These are phyloP conservation scores for Paracentrotus lividus DNA, from an alignment of 53 echinoderm and acorn worm species.

Conservation along the genomic window DNA sequence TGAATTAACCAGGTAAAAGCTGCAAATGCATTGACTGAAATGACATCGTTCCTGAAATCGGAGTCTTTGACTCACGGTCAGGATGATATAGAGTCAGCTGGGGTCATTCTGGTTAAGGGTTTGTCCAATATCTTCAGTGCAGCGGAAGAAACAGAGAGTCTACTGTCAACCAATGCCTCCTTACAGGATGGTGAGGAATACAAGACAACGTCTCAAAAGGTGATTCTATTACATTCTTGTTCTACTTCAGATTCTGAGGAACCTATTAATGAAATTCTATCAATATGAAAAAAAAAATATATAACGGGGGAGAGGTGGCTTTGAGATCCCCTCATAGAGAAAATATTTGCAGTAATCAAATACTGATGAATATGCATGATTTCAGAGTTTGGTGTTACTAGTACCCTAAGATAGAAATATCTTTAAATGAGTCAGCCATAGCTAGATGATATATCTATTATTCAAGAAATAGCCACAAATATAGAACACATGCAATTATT, in stretches of 20 bases:
- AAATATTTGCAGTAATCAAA: too few relatives aligned
- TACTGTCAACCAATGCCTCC: neutral
- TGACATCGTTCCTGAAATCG: conserved; percentile 82
- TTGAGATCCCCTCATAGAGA: too few relatives aligned
- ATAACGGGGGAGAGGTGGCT: too few relatives aligned
- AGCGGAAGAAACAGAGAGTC: conserved; percentile 51
- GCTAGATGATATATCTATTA: too few relatives aligned
- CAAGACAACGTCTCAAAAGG: neutral
- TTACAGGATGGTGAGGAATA: neutral
- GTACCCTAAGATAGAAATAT: too few relatives aligned
- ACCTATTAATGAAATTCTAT: too few relatives aligned
- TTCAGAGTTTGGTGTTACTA: too few relatives aligned
- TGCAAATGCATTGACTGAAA: conserved; percentile 65
- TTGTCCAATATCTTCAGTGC: conserved; percentile 86
- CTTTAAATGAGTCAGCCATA: too few relatives aligned
- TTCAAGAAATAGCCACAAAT: too few relatives aligned
- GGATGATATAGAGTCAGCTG: conserved; percentile 66
- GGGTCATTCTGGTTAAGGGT: conserved; percentile 70
- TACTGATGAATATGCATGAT: too few relatives aligned
- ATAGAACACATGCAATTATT: too few relatives aligned
- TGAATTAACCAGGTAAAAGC: conserved; percentile 76
- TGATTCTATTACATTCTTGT: neutral
- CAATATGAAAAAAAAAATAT: too few relatives aligned
- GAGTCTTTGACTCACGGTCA: conserved; percentile 59
- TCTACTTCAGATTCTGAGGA: neutral